phyloP scores from a whole-genome alignment of 1,140 invertebrate genomes.

The Bombus waltoni region DNA sequence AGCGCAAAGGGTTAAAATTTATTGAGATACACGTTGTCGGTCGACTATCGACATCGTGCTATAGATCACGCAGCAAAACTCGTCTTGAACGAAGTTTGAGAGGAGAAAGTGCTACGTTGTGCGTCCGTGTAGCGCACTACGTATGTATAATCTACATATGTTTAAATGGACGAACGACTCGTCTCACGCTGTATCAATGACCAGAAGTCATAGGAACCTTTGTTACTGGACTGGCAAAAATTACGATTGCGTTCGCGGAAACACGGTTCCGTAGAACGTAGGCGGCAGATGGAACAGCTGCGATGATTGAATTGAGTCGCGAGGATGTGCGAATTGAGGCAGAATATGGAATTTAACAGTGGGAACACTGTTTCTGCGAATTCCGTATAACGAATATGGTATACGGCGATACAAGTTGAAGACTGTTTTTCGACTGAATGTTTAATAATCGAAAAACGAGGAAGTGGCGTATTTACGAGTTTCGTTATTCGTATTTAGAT shows the following conservation, averaged over 20 bases:
- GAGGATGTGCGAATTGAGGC: not conserved
- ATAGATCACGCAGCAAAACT: not conserved
- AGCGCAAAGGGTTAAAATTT: too few species aligned
- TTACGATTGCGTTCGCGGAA: slow-evolving; percentile 1
- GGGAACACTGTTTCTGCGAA: not conserved
- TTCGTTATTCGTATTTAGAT: not conserved
- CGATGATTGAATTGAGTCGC: not conserved
- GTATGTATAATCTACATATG: slow-evolving; percentile 1
- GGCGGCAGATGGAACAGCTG: not conserved
- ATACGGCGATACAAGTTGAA: too few species aligned
- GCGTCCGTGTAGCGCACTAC: not conserved
- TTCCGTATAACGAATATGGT: too few species aligned
- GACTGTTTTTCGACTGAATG: too few species aligned
- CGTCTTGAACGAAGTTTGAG: not conserved
- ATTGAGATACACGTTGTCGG: too few species aligned
- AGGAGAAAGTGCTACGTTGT: not conserved
- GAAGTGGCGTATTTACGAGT: too few species aligned
- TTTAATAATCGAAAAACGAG: too few species aligned
- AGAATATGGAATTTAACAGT: not conserved
- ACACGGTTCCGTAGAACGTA: not conserved
- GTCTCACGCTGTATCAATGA: slow-evolving; percentile 49
- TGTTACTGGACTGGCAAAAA: not conserved
- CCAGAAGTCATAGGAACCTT: slow-evolving; percentile 21
- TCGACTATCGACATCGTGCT: not conserved
- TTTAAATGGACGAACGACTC: not conserved